A percentile compares a stretch with the other conserved stretches of the same genome.
Conservation (phyloP, 2,888 invertebrate species). For the Erebia palarica region DNA sequence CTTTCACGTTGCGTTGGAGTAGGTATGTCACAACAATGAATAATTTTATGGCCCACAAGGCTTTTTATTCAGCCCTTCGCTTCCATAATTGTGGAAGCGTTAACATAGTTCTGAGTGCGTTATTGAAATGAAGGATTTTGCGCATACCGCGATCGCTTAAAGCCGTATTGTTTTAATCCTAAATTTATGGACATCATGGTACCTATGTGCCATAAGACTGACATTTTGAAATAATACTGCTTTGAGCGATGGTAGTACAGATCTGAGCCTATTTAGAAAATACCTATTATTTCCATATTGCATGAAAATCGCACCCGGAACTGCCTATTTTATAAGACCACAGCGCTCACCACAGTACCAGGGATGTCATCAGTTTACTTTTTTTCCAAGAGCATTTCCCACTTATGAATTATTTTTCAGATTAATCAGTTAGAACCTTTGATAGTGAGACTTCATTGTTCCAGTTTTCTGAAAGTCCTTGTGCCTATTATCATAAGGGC, state of each 20-base stretch:
- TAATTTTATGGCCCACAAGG: slow-evolving; percentile 45
- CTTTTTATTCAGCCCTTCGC: slow-evolving; percentile 28
- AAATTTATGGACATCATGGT: too few relatives aligned
- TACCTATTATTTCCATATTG: not conserved
- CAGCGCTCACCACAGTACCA: too few relatives aligned
- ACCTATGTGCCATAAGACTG: too few relatives aligned
- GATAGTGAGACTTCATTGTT: not conserved
- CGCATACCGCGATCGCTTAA: too few relatives aligned
- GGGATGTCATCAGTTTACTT: too few relatives aligned
- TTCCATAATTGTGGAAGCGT: slow-evolving; percentile 11
- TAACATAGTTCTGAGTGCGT: slow-evolving; percentile 7
- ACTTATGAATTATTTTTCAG: not conserved
- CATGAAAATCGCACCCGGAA: too few relatives aligned
- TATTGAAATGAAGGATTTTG: not conserved
- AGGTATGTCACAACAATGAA: slow-evolving; percentile 51
- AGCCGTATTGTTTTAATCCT: too few relatives aligned
- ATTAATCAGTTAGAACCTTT: not conserved
- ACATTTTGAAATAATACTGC: too few relatives aligned
- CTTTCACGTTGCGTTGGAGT: slow-evolving; percentile 45
- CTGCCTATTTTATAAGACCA: too few relatives aligned
- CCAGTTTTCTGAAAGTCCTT: not conserved
- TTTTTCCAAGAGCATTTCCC: too few relatives aligned
- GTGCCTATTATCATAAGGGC: not conserved
- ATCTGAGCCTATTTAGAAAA: too few relatives aligned
- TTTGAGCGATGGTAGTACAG: too few relatives aligned